Evolutionary conservation across 2,888 invertebrate genomes (phyloP), one percentile per base, ranked within the genome.

Genomic region (Therioaphis trifolii): DNA sequence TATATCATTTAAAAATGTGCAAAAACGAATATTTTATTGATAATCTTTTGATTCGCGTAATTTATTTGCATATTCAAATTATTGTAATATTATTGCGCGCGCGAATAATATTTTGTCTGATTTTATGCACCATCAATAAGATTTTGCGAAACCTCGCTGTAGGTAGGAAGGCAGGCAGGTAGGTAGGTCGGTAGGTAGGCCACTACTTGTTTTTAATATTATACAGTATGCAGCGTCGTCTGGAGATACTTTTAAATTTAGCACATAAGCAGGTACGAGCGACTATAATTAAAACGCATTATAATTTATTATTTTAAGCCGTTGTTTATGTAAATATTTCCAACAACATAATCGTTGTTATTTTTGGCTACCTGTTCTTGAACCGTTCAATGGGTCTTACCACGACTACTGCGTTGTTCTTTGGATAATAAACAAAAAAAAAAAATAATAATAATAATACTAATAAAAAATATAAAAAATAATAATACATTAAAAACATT

Each of bases 281-380:
- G 58, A 75, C 24, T 75, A 75, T 75, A 75, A 75, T 61, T 24
- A 58, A 24, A 35, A 63, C 9, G 24, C 24, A 75, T 75, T 40
- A 18, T 75, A 58, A 24, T 61, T 5, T 55, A 35, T 52, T 49
- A 52, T 58, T 43, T 61, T 24, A 61, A 75, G 58, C 75, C 24
- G 58, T 61, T 75, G 75, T 75, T 61, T 43, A 75, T 75, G 75
- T 75, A 58, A 75, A 75, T 75, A 75, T 43, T 43, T 43, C 58
- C 18, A 75, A 61, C 75, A 75, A 75, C 58, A 61, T 61, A 61
- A 61, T 75, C 18, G 58, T 75, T 61, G 58, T 75, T 72, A 55
- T 35, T 52, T 75, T 61, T 43, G 75, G 58, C 75, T 75, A 75
- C 75, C 75, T 58, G 75, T 58, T 75, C 43, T 58, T 35, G 52